Base-by-base conservation (phyloP, 2,113 vertebrate species). In the Mormyrus lacerda region DNA sequence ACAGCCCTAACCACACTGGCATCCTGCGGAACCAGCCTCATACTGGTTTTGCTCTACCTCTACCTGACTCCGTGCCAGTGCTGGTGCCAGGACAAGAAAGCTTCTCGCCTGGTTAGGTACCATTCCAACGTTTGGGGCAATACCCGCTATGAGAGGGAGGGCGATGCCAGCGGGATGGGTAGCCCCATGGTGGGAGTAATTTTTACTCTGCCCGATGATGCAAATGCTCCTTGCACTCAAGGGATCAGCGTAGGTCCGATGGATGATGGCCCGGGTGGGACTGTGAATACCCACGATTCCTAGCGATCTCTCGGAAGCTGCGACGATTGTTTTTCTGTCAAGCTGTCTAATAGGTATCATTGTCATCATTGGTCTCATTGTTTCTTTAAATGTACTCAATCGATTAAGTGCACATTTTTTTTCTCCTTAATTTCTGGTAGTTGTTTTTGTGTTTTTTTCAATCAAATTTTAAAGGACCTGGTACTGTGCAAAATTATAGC, bases 1-100 rank as follows among this genome's bases (percentile, higher is more conserved):
- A 97, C 97, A 3, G 97, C 97, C 35, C 97, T 97, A 91, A 98
- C 97, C 87, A 97, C 97, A 8, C 95, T 98, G 79, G 97, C 96
- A 85, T 97, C 97, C 90, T 98, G 97, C 73, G 95, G 97, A 89
- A 94, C 97, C 90, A 98, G 97, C 93, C 97, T 98, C 89, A 89
- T 97, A 90, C 93, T 98, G 92, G 97, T 98, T 89, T 92, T 98
- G 89, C 94, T 97, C 19, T 98, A 98, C 91, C 96, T 98, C 17
- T 98, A 97, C 91, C 93, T 97, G 91, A 98, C 96, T 1, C 97
- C 97, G 4, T 97, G 97, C 58, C 95, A 94, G 0, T 97, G 96
- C 90, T 94, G 93, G 50, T 95, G 95, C 35, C 95, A 93, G 53
- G 82, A 91, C 0, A 95, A 92, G 85, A 93, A 92, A 86, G 94